Percentiles rank a stretch among this genome's conserved stretches.
These are phyloP conservation scores for Mesorhabditis spiculigera DNA, from an alignment of 2,888 invertebrate genomes.

Conservation along the genomic window DNA sequence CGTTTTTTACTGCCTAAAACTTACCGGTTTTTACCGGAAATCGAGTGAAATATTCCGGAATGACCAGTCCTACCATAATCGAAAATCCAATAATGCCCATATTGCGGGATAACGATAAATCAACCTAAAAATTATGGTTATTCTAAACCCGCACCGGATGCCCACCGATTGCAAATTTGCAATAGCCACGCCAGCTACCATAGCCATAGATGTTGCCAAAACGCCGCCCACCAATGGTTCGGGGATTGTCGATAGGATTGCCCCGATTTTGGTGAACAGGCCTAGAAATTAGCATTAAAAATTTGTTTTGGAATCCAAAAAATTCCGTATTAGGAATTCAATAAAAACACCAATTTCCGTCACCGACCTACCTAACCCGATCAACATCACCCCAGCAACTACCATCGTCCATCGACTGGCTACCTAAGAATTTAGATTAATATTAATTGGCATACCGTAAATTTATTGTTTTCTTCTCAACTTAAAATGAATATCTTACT, in stretches of 20 bases:
- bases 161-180: constrained; percentile 67
- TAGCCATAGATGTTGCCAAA: constrained; percentile 59
- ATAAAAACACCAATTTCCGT: constrained; percentile 45
- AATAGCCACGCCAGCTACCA: constrained; percentile 59
- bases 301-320: constrained; percentile 1
- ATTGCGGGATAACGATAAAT: constrained; percentile 79
- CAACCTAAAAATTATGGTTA: constrained; percentile 64
- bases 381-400: constrained; percentile 60
- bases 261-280: constrained; percentile 55
- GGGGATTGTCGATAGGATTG: constrained; percentile 63
- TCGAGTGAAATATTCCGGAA: constrained; percentile 47
- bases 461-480: no score
- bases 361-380: constrained; percentile 61
- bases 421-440: constrained; percentile 47
- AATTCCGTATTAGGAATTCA: not conserved
- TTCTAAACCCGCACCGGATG: not conserved
- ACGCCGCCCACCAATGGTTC: constrained; percentile 63
- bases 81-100: constrained; percentile 84
- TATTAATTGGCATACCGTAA: no score
- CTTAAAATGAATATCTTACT: constrained; percentile 60
- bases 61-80: constrained; percentile 75
- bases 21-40: constrained; percentile 25
- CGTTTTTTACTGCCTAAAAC: not conserved
- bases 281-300: not conserved
- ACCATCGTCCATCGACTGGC: constrained; percentile 62